phyloP scores from a whole-genome alignment of 53 echinoderm and acorn worm genomes.

The Actinopyga echinites region DNA sequence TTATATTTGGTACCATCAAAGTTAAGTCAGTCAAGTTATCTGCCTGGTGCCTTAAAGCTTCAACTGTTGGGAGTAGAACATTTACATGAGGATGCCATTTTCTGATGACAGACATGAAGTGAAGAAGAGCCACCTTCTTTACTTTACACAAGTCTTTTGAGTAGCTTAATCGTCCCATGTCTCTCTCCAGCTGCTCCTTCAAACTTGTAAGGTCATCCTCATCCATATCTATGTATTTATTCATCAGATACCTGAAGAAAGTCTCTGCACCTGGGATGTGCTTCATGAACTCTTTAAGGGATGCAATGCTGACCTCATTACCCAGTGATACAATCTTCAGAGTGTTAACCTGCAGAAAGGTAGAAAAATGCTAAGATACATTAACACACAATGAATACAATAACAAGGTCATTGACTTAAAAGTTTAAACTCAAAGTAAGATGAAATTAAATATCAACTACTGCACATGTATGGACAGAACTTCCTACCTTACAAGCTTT shows the following conservation, averaged over 20 bases:
- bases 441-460: too few relatives aligned
- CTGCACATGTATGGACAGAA: too few relatives aligned
- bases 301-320: conserved; percentile 12
- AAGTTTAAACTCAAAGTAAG: too few relatives aligned
- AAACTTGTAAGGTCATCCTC: neutral
- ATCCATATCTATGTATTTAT: neutral
- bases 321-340: conserved; percentile 24
- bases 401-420: too few relatives aligned
- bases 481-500: too few relatives aligned
- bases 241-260: conserved; percentile 14
- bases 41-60: neutral
- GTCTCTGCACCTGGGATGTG: conserved; percentile 7
- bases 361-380: too few relatives aligned
- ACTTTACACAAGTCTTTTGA: conserved; percentile 13
- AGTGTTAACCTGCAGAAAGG: neutral
- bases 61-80: neutral
- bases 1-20: neutral
- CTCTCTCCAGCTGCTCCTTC: neutral
- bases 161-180: neutral
- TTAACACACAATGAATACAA: too few relatives aligned
- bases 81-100: conserved; percentile 6
- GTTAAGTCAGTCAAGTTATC: neutral
- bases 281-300: conserved; percentile 22
- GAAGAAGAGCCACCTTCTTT: neutral
- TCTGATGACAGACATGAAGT: neutral